Evolutionary conservation across 2,113 vertebrate species (phyloP).

Genomic region (Mirounga angustirostris): DNA sequence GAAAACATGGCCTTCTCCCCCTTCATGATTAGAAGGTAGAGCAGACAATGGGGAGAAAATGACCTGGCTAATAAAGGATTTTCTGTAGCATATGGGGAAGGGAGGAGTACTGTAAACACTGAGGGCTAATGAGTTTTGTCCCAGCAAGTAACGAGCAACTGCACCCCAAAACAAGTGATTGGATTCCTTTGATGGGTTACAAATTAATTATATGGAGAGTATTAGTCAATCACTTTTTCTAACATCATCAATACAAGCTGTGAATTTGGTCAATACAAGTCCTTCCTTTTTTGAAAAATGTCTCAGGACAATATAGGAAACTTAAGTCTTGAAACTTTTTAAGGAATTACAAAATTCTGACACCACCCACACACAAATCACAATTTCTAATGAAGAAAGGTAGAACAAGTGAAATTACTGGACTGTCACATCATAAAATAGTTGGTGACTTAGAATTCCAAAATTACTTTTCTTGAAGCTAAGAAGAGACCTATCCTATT

Average conservation of each 20-base stretch:
- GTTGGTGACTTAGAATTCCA: neutral
- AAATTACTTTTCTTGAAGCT: neutral
- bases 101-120: neutral
- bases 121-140: neutral
- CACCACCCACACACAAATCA: neutral
- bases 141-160: neutral
- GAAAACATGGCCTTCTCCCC: neutral
- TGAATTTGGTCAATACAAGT: neutral
- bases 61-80: neutral
- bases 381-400: neutral
- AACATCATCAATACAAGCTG: neutral
- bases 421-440: neutral
- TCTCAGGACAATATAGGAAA: neutral
- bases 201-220: neutral
- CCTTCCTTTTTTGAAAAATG: neutral
- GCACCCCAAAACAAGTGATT: neutral
- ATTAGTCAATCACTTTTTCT: neutral
- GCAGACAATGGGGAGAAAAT: rapidly evolving
- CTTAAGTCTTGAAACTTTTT: neutral
- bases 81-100: neutral
- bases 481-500: conserved; percentile 45
- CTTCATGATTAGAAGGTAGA: neutral
- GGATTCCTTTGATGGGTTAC: neutral
- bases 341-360: neutral
- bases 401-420: neutral